Conservation (phyloP, 2,888 invertebrate species). For the Acanthacorydalis orientalis region DNA sequence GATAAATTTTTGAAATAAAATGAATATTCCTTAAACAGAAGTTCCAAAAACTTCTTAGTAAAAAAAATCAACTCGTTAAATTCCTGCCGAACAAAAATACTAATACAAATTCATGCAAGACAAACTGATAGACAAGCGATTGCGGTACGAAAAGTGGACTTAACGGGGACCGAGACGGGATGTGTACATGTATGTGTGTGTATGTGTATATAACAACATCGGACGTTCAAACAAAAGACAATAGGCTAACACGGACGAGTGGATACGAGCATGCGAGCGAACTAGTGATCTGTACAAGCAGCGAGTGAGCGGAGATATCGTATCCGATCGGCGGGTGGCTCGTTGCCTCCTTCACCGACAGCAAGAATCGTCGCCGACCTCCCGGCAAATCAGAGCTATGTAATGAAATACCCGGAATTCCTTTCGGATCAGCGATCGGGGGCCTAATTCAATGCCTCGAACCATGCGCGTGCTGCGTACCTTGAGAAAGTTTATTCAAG, state of each 20-base stretch:
- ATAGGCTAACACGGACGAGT: neutral
- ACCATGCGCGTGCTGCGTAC: neutral
- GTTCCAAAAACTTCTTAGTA: too few relatives aligned
- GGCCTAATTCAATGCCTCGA: conserved; percentile 3
- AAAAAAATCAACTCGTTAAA: too few relatives aligned
- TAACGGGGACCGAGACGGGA: neutral
- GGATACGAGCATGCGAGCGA: neutral
- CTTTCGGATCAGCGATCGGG: conserved; percentile 6
- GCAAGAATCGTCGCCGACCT: neutral
- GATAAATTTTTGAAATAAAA: too few relatives aligned
- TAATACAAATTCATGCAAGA: neutral
- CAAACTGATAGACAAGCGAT: neutral
- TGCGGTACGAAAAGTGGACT: neutral
- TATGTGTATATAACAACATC: neutral
- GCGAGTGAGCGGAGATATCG: too few relatives aligned
- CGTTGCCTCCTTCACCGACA: neutral
- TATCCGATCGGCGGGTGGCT: too few relatives aligned
- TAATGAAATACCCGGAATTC: conserved; percentile 8
- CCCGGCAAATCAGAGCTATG: conserved; percentile 7
- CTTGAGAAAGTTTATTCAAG: neutral
- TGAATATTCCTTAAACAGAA: too few relatives aligned
- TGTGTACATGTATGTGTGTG: neutral
- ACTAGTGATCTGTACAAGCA: too few relatives aligned
- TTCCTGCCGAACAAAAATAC: neutral
- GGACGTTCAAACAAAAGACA: neutral